Evolutionary conservation across 2,113 vertebrate species (phyloP), one percentile per base, ranked within the genome.

Genomic region (Indicator indicator): DNA sequence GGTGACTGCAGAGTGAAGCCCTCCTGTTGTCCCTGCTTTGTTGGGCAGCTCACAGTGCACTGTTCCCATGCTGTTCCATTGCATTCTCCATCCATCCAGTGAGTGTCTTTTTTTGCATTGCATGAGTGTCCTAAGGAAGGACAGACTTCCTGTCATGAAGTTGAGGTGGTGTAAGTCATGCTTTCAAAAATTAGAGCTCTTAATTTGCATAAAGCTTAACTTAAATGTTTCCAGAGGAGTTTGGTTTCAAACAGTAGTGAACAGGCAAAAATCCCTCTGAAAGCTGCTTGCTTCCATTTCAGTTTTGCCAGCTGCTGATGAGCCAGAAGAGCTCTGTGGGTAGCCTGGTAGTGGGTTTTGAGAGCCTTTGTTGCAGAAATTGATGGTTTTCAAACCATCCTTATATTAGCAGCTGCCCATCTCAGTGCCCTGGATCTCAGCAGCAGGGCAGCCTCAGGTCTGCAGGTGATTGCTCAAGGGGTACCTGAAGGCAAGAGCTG

Each of bases 31-130:
- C 94, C 42, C 95, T 97, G 90, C 87, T 92, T 96, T 93, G 85
- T 84, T 94, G 89, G 94, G 93, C 74, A 97, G 85, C 96, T 73
- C 91, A 46, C 81, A 76, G 78, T 94, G 56, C 90, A 14, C 96
- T 90, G 83, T 97, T 98, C 55, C 93, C 91, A 93, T 95, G 71
- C 67, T 92, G 75, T 97, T 89, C 88, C 97, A 97, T 98, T 97
- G 71, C 97, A 96, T 96, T 65, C 50, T 92, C 83, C 95, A 96
- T 95, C 91, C 96, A 95, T 97, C 96, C 95, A 92, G 44, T 91
- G 87, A 95, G 73, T 97, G 95, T 97, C 27, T 86, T 87, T 83
- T 96, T 97, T 94, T 93, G 76, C 68, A n/a, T 92, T 90, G 94
- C 94, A 84, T 93, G 75, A 87, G 11, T 81, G 60, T 94, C 59